These are phyloP conservation scores for Cariama cristata DNA, from an alignment of 2,113 vertebrate genomes.

Conservation along the genomic window DNA sequence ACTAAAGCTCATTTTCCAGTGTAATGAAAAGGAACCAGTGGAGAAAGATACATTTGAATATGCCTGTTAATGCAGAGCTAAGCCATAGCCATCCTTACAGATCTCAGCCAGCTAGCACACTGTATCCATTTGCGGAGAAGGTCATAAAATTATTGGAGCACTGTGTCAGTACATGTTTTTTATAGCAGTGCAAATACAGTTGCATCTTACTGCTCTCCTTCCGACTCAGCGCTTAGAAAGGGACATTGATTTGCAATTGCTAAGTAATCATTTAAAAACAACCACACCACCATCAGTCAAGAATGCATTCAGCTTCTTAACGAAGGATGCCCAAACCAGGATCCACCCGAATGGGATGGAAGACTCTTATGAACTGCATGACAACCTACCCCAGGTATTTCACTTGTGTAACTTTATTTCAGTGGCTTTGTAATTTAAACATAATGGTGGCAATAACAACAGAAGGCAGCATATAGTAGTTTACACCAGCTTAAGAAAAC, in stretches of 20 bases:
- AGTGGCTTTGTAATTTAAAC: neutral
- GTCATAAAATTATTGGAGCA: neutral
- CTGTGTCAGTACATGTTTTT: neutral
- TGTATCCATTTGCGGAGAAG: neutral
- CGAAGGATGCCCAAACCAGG: neutral
- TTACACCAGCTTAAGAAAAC: neutral
- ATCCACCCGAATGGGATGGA: neutral
- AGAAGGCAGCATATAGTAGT: neutral
- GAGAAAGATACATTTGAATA: constrained; percentile 44
- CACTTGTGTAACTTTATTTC: neutral
- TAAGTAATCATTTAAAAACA: neutral
- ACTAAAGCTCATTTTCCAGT: constrained; percentile 44
- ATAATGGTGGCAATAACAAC: neutral
- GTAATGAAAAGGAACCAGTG: constrained; percentile 44
- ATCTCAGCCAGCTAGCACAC: neutral
- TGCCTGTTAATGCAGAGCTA: neutral
- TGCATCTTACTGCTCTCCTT: neutral
- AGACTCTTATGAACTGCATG: neutral
- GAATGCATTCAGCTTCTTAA: neutral
- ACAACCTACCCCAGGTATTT: neutral
- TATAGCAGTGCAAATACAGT: neutral
- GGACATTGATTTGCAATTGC: neutral
- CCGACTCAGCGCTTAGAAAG: neutral
- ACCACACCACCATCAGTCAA: neutral
- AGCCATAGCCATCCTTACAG: neutral